Conservation (phyloP, 2,113 vertebrate species). For the Vanacampus margaritifer region DNA sequence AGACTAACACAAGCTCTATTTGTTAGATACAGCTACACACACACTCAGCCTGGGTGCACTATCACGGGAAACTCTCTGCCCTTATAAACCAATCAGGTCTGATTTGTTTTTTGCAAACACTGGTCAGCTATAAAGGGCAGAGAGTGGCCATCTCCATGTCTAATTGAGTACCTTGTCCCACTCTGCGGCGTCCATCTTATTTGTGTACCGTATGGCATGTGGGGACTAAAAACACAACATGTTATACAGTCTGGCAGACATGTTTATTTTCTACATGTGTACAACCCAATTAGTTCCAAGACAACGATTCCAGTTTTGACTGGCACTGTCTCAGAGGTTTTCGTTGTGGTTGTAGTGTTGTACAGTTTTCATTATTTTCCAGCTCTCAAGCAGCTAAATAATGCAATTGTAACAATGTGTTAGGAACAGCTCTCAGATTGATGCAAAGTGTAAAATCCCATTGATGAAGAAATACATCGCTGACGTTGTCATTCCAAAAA, state of each 20-base stretch:
- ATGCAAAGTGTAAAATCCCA: too few species aligned
- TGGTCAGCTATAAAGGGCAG: conserved; percentile 52
- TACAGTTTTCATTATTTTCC: not conserved
- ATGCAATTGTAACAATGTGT: not conserved
- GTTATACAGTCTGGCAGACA: conserved; percentile 62
- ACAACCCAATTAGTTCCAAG: not conserved
- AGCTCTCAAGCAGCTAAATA: not conserved
- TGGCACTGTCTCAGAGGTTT: not conserved
- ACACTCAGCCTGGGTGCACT: conserved; percentile 59
- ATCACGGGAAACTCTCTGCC: conserved; percentile 45
- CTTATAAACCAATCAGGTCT: conserved; percentile 40
- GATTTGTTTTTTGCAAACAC: conserved; percentile 10
- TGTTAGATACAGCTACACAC: conserved; percentile 65
- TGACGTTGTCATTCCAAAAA: too few species aligned
- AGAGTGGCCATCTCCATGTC: conserved; percentile 43
- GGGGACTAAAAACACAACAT: conserved; percentile 72
- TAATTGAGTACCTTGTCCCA: conserved; percentile 72
- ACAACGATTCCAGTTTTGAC: not conserved
- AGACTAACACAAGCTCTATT: conserved; percentile 66
- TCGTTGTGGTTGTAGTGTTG: not conserved
- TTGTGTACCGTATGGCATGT: conserved; percentile 69
- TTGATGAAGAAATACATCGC: too few species aligned
- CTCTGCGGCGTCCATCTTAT: conserved; percentile 71
- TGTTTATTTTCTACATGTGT: conserved; percentile 18
- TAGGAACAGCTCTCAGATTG: too few species aligned